These are phyloP conservation scores for Apamea anceps DNA, from an alignment of 2,888 invertebrate species.

Conservation along the genomic window DNA sequence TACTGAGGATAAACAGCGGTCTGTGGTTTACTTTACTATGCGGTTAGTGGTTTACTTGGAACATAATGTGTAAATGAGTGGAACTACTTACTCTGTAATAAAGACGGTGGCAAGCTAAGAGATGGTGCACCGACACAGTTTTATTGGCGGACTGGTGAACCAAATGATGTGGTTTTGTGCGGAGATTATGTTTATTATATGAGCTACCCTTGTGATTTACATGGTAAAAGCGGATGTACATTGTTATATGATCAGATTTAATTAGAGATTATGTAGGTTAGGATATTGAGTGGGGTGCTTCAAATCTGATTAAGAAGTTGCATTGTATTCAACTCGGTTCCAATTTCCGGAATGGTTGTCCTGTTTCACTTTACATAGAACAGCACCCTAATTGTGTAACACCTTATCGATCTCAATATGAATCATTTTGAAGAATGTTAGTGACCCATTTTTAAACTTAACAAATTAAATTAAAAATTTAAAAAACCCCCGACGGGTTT, in stretches of 20 bases:
- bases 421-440: no score
- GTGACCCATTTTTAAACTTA: no score
- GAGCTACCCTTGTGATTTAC: background rate
- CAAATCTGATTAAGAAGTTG: background rate
- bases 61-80: conserved; percentile 39
- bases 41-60: conserved; percentile 34
- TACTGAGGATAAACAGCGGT: conserved; percentile 24
- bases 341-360: background rate
- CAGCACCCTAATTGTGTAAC: no score
- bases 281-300: background rate
- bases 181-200: conserved; percentile 16
- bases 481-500: no score
- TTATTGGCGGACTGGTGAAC: conserved; percentile 36
- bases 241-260: background rate
- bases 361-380: background rate
- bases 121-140: conserved; percentile 16
- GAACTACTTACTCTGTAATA: conserved; percentile 45
- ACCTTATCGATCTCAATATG: no score
- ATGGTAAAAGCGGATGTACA: background rate
- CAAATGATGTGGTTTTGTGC: conserved; percentile 15
- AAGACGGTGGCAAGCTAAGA: conserved; percentile 26
- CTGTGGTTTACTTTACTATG: conserved; percentile 11
- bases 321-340: background rate
- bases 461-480: no score
- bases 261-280: conserved; percentile 2